Percentiles rank a stretch among this genome's conserved stretches.
phyloP scores from a whole-genome alignment of 2,888 invertebrate species.

The Ernsta delagoae region DNA sequence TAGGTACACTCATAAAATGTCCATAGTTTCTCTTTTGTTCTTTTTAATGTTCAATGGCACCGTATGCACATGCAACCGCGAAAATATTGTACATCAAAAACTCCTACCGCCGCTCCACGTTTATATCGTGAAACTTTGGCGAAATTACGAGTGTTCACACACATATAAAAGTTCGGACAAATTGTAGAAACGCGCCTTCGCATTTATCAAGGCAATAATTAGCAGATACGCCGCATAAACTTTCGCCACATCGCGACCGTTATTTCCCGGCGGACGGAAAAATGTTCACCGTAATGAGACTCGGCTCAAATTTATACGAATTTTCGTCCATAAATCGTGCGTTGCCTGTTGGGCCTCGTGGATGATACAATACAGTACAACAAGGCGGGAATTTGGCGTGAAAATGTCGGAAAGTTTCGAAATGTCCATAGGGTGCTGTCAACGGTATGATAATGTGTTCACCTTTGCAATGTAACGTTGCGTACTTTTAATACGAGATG shows the following conservation, averaged over 20 bases:
- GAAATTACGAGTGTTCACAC: constrained; percentile 16
- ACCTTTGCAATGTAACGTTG: neutral
- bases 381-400: constrained; percentile 9
- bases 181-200: constrained; percentile 27
- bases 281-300: constrained; percentile 30
- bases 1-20: neutral
- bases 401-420: neutral
- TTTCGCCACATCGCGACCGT: constrained; percentile 31
- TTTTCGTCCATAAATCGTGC: constrained; percentile 26
- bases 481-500: no score
- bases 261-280: constrained; percentile 34
- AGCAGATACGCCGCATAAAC: constrained; percentile 33
- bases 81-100: neutral
- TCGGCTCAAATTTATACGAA: constrained; percentile 16
- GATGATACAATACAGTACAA: constrained; percentile 12
- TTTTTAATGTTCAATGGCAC: neutral
- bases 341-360: constrained; percentile 19
- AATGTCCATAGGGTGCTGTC: neutral
- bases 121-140: constrained; percentile 25
- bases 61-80: neutral
- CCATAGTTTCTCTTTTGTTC: neutral
- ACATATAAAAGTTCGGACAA: constrained; percentile 25
- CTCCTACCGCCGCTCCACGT: neutral
- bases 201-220: constrained; percentile 37
- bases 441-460: neutral